phyloP scores from a whole-genome alignment of 2,888 invertebrate species.

The Oligia fasciuncula region DNA sequence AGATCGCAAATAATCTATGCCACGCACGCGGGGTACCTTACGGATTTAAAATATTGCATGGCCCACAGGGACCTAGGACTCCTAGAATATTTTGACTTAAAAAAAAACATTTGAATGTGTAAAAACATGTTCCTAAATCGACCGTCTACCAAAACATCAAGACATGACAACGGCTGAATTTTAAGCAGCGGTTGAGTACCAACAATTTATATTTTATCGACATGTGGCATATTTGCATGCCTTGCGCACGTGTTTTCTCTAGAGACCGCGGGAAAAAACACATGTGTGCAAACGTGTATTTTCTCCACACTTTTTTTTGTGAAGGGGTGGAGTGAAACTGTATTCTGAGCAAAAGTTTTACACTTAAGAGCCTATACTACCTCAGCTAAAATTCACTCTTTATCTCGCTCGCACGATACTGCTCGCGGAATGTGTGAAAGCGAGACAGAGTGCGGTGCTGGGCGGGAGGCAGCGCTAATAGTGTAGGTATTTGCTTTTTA shows the following conservation, averaged over 20 bases:
- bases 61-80: neutral
- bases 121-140: neutral
- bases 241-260: slow-evolving; percentile 48
- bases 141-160: slow-evolving; percentile 20
- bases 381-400: too few relatives aligned
- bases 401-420: too few relatives aligned
- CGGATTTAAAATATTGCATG: neutral
- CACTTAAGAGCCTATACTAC: too few relatives aligned
- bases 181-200: slow-evolving; percentile 21
- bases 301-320: slow-evolving; percentile 44
- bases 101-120: neutral
- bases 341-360: slow-evolving; percentile 18
- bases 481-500: too few relatives aligned
- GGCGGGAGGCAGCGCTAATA: too few relatives aligned
- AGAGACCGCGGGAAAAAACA: slow-evolving; percentile 37
- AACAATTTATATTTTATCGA: slow-evolving; percentile 50
- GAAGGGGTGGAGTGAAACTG: slow-evolving; percentile 22
- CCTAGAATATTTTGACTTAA: neutral
- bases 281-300: slow-evolving; percentile 38
- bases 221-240: slow-evolving; percentile 56
- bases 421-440: too few relatives aligned
- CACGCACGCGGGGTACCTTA: neutral
- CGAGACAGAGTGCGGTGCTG: too few relatives aligned
- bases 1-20: neutral
- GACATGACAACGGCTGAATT: slow-evolving; percentile 36